Evolutionary conservation across 2,797 vertebrate genomes (phyloP), one percentile per base, ranked within the genome.

Genomic region (Onychomys leucogaster): DNA sequence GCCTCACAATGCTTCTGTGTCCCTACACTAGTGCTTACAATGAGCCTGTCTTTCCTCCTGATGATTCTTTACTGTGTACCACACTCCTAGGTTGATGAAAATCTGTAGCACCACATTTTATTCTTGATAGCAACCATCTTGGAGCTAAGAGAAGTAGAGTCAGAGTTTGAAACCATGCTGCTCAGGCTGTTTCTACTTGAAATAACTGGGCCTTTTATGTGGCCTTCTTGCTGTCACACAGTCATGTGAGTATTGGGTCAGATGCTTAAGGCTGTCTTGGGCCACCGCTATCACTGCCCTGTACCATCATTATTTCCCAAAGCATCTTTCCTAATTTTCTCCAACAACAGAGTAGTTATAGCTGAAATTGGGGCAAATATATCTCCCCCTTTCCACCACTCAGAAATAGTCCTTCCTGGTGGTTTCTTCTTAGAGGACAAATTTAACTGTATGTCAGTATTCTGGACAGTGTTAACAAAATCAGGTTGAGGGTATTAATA

Each of bases 391-490:
- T 57, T 86, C 10, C 34, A 5, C 21, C 7, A 57, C 12, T 2
- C 46, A 85, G 37, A 63, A 55, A 17, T 57, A 61, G n/a, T 73
- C 3, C 0, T 86, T 2, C n/a, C 10, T 29, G 1, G 5, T 16
- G 13, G 10, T 61, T 86, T 98, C 49, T 77, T 94, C 76, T 77
- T 55, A 94, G 49, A 19, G n/a, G 25, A 34, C 34, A 97, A 81
- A 52, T 17, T 67, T 41, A 37, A 19, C 55, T 10, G 52, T 49
- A 12, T 25, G 5, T 82, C n/a, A 82, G 14, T 73, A 92, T 77
- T 94, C 73, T 61, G 2, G 43, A 77, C 61, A 69, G 52, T 52
- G 14, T 32, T 87, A 92, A 63, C 29, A 93, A 89, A 78, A 57
- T 59, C 14, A 75, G 67, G 2, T 67, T 73, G 65, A 34, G 23